Percentiles rank a stretch among this genome's conserved stretches.
Evolutionary conservation across 2,888 invertebrate species (phyloP).

Genomic region (Chesias legatella): DNA sequence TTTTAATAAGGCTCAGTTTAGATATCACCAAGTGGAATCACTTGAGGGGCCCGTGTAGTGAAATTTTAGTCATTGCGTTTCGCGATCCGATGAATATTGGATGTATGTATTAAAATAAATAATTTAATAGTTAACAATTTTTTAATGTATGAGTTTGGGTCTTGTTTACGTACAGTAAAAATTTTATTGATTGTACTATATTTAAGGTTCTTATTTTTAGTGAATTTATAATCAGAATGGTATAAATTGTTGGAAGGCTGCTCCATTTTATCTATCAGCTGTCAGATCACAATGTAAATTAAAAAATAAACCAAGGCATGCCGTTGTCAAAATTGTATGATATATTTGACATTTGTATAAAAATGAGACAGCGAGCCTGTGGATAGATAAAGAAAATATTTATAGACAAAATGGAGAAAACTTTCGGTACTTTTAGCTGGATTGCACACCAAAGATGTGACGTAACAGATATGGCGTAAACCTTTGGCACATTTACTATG

Average conservation of each 20-base stretch:
- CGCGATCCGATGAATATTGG: neutral
- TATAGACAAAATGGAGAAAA: too few relatives aligned
- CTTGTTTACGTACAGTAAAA: conserved; percentile 20
- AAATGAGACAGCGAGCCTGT: too few relatives aligned
- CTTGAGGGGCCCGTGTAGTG: conserved; percentile 31
- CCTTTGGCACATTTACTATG: too few relatives aligned
- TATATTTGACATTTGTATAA: too few relatives aligned
- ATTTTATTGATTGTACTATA: conserved; percentile 24
- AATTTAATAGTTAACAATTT: conserved; percentile 3
- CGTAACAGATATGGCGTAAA: too few relatives aligned
- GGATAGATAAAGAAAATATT: too few relatives aligned
- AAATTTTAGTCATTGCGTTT: conserved; percentile 66
- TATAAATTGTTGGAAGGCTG: conserved; percentile 2
- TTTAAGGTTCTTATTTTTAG: conserved; percentile 13
- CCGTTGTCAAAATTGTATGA: too few relatives aligned
- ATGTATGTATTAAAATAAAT: conserved; percentile 2
- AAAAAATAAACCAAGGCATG: too few relatives aligned
- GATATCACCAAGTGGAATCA: too few relatives aligned
- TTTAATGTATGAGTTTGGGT: conserved; percentile 31
- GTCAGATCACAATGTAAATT: too few relatives aligned
- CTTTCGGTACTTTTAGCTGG: neutral
- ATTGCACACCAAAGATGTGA: conserved; percentile 21
- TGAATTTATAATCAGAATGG: conserved; percentile 6
- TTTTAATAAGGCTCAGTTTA: too few relatives aligned
- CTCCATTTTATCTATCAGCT: too few relatives aligned